Percentiles rank a stretch among this genome's conserved stretches.
These are phyloP conservation scores for Monodelphis domestica DNA, from an alignment of 2,797 vertebrate genomes.

Conservation along the genomic window DNA sequence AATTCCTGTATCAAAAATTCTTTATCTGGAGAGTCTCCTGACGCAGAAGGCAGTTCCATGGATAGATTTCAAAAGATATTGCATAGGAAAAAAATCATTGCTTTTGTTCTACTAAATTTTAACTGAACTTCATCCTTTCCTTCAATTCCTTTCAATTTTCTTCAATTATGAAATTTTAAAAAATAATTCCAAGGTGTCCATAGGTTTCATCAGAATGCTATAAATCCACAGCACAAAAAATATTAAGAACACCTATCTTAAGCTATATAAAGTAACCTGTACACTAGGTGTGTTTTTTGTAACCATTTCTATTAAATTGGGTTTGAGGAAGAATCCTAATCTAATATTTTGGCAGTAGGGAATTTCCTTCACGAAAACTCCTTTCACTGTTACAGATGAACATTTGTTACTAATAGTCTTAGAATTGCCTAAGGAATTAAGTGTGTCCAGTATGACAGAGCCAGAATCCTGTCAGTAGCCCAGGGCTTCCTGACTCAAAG, in stretches of 20 bases:
- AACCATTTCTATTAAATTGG: background rate
- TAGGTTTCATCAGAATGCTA: background rate
- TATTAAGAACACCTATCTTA: background rate
- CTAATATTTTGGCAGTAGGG: background rate
- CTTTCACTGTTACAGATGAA: background rate
- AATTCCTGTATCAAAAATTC: background rate
- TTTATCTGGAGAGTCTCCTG: background rate
- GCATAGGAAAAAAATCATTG: background rate
- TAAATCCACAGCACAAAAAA: background rate
- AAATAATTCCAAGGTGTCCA: background rate
- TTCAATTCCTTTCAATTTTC: background rate
- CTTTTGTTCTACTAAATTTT: background rate
- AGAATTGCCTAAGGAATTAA: background rate
- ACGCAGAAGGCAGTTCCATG: background rate
- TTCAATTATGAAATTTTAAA: background rate
- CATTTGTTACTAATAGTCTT: background rate
- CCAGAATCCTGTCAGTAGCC: background rate
- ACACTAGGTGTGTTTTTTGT: background rate
- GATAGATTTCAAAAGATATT: background rate
- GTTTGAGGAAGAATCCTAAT: background rate
- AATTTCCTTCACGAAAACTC: background rate
- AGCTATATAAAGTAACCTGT: background rate
- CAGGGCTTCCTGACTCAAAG: background rate
- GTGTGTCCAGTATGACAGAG: background rate
- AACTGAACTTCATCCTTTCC: background rate